Percentiles rank a stretch among this genome's conserved stretches.
These are phyloP conservation scores for Rhabdomys pumilio DNA, from an alignment of 2,797 vertebrate genomes.

Conservation along the genomic window DNA sequence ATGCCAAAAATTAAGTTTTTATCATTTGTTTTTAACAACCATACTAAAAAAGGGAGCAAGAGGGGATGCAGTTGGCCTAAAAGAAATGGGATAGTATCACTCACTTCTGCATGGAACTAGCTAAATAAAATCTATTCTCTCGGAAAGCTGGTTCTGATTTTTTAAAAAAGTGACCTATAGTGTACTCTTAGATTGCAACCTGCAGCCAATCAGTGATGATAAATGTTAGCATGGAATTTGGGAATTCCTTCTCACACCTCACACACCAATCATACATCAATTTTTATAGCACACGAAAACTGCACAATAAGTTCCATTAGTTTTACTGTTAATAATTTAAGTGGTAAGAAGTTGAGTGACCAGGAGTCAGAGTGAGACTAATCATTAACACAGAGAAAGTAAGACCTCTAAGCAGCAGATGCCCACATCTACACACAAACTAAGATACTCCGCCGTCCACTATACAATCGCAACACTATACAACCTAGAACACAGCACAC, in stretches of 20 bases:
- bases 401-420: neutral
- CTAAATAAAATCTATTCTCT: constrained; percentile 50
- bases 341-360: constrained; percentile 4
- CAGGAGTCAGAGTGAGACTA: neutral
- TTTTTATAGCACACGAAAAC: constrained; percentile 11
- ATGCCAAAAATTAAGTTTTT: constrained; percentile 9
- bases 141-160: neutral
- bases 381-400: neutral
- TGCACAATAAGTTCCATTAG: neutral
- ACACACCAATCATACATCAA: neutral
- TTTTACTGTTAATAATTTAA: constrained; percentile 45
- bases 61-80: neutral
- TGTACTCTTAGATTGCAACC: neutral
- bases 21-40: constrained; percentile 46
- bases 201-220: neutral
- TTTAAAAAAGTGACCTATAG: neutral
- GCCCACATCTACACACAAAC: neutral
- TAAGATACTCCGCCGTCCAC: too few species aligned
- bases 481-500: neutral
- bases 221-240: constrained; percentile 36
- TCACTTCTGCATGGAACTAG: neutral
- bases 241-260: constrained; percentile 35
- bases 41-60: neutral
- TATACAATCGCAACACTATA: neutral
- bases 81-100: neutral